These are phyloP conservation scores for Apogon hyalosoma DNA, from an alignment of 2,797 vertebrate species.

Conservation along the genomic window DNA sequence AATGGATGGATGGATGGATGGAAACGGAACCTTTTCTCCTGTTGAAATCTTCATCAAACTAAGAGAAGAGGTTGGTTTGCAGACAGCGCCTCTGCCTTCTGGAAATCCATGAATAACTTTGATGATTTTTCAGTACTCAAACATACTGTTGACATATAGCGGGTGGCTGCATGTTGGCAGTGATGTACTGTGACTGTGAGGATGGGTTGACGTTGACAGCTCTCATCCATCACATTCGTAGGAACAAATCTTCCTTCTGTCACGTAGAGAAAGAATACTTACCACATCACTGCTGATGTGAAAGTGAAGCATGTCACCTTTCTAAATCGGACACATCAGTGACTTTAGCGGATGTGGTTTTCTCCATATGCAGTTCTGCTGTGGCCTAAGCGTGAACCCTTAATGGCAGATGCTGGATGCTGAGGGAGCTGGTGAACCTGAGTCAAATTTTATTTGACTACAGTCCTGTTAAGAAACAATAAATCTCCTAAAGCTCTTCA, in stretches of 20 bases:
- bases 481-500: too few species aligned
- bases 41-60: too few species aligned
- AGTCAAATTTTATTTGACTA: background rate
- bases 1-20: too few species aligned
- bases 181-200: slow-evolving; percentile 1
- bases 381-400: background rate
- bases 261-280: background rate
- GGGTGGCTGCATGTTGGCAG: slow-evolving; percentile 4
- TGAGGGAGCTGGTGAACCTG: background rate
- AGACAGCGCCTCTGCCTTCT: too few species aligned
- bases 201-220: slow-evolving; percentile 8
- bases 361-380: background rate
- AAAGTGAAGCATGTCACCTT: background rate
- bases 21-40: too few species aligned
- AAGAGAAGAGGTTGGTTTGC: too few species aligned
- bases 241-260: background rate
- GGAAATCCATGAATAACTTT: too few species aligned
- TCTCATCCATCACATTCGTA: slow-evolving; percentile 24
- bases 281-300: background rate
- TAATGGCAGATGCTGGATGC: background rate
- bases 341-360: background rate
- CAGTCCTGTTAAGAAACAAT: too few species aligned
- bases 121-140: too few species aligned
- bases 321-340: background rate
- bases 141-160: too few species aligned